Conservation (phyloP, 2,888 invertebrate species). For the Bombylius discolor region DNA sequence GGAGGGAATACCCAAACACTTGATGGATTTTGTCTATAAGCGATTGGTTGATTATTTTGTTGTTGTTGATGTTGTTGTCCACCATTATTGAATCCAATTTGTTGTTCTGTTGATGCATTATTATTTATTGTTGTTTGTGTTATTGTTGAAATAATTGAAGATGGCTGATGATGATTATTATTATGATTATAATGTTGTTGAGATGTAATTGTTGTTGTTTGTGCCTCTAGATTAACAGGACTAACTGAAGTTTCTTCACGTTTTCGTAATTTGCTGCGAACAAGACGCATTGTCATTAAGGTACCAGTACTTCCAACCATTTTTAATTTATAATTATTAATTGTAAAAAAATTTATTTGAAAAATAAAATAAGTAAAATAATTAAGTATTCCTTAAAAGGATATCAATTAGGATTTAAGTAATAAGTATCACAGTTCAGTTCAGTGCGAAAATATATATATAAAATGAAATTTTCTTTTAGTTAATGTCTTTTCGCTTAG, state of each 20-base stretch:
- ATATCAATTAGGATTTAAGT: background rate
- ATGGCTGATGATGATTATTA: constrained; percentile 23
- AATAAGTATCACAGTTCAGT: constrained; percentile 20
- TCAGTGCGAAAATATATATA: constrained; percentile 11
- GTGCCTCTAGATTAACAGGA: constrained; percentile 47
- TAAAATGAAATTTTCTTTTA: too few species aligned
- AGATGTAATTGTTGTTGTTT: constrained; percentile 42
- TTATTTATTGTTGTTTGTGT: constrained; percentile 15
- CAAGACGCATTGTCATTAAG: constrained; percentile 79
- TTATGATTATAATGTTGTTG: constrained; percentile 14
- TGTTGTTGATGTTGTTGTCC: constrained; percentile 14
- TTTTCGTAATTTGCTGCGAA: constrained; percentile 80
- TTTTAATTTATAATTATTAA: constrained; percentile 14
- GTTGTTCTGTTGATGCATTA: constrained; percentile 15
- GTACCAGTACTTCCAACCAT: constrained; percentile 80
- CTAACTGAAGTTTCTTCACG: constrained; percentile 66
- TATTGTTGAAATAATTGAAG: constrained; percentile 13
- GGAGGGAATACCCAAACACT: constrained; percentile 71
- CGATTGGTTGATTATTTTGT: constrained; percentile 36
- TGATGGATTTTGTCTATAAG: constrained; percentile 51
- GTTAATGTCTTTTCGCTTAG: background rate
- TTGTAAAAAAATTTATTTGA: constrained; percentile 7
- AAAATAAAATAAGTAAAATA: constrained; percentile 9
- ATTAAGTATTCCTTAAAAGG: constrained; percentile 1
- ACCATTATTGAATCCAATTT: constrained; percentile 14